Percentiles rank a stretch among this genome's conserved stretches.
Evolutionary conservation across 2,113 vertebrate species (phyloP).

Genomic region (Pelecanus crispus): DNA sequence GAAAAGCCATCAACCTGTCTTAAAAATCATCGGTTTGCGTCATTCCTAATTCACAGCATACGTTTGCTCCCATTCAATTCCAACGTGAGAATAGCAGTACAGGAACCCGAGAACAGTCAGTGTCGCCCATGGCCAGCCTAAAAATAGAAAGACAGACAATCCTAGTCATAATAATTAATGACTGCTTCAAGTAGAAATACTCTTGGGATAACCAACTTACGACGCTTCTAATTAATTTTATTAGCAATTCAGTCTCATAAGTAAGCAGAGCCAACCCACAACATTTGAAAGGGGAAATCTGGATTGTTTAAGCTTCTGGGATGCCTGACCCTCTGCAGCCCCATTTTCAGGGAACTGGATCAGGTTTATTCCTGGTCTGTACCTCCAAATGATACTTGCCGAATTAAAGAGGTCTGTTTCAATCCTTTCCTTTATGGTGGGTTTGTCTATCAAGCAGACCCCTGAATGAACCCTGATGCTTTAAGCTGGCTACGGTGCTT

Average conservation of each 20-base stretch:
- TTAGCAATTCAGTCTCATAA: neutral
- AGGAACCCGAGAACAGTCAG: conserved; percentile 73
- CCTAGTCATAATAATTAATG: conserved; percentile 14
- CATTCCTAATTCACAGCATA: neutral
- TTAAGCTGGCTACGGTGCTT: neutral
- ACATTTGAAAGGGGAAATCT: neutral
- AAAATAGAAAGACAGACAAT: conserved; percentile 26
- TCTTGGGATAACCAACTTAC: neutral
- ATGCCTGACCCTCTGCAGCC: neutral
- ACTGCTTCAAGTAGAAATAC: neutral
- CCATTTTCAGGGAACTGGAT: neutral
- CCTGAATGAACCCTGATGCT: neutral
- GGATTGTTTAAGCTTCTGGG: neutral
- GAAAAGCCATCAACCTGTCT: neutral
- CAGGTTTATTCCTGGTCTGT: neutral
- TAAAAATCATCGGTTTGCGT: neutral
- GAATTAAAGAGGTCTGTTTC: neutral
- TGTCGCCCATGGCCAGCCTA: conserved; percentile 78
- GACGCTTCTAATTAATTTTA: neutral
- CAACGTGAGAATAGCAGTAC: conserved; percentile 77
- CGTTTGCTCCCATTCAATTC: conserved; percentile 74
- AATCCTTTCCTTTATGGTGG: neutral
- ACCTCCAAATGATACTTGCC: rapidly evolving
- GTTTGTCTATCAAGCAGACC: neutral
- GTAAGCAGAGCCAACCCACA: neutral